phyloP scores from a whole-genome alignment of 2,797 vertebrate species.

The Myotis vivesi region DNA sequence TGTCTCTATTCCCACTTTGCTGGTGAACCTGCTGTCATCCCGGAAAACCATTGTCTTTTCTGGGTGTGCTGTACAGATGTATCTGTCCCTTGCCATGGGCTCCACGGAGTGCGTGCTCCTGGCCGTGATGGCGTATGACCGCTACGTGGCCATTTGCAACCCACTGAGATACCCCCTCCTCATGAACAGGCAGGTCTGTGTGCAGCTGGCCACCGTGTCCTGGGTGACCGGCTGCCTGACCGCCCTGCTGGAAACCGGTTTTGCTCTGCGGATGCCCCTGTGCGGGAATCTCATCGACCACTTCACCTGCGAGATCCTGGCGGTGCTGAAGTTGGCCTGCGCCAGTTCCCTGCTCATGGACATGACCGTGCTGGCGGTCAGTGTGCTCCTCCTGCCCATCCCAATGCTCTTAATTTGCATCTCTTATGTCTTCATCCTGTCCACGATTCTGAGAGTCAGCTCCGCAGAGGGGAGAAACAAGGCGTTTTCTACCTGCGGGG shows the following conservation, averaged over 20 bases:
- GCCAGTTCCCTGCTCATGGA: slow-evolving; percentile 47
- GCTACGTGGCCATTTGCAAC: slow-evolving; percentile 75
- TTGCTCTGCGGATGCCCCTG: slow-evolving; percentile 56
- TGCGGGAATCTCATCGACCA: slow-evolving; percentile 73
- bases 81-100: slow-evolving; percentile 75
- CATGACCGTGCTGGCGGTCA: slow-evolving; percentile 56
- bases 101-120: slow-evolving; percentile 76
- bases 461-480: slow-evolving; percentile 70
- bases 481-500: slow-evolving; percentile 78
- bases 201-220: slow-evolving; percentile 49
- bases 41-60: slow-evolving; percentile 64
- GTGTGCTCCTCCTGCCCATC: slow-evolving; percentile 69
- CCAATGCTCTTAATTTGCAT: slow-evolving; percentile 72
- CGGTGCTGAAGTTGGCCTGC: slow-evolving; percentile 73
- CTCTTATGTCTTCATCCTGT: slow-evolving; percentile 74
- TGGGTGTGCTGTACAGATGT: slow-evolving; percentile 76
- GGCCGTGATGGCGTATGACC: slow-evolving; percentile 75
- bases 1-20: slow-evolving; percentile 71
- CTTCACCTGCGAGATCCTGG: slow-evolving; percentile 77
- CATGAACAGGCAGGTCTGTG: slow-evolving; percentile 67
- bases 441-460: slow-evolving; percentile 63
- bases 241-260: slow-evolving; percentile 67
- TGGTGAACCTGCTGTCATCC: slow-evolving; percentile 72
- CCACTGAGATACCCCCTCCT: slow-evolving; percentile 68
- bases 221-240: slow-evolving; percentile 70